phyloP scores from a whole-genome alignment of 2,113 vertebrate genomes.

The Maylandia zebra region DNA sequence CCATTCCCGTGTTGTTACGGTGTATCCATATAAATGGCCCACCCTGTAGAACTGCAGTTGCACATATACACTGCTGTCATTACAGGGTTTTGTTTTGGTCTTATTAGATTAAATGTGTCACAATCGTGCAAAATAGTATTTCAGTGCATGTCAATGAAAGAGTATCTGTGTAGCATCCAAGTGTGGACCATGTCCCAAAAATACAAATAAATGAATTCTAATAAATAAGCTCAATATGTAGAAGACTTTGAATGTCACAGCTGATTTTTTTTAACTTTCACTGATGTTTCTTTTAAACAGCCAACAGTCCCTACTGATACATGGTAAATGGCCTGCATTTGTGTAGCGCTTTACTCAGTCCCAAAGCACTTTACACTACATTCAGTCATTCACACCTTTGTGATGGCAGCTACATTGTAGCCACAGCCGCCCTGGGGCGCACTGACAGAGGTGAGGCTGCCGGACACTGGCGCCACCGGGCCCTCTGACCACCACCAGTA shows the following conservation, averaged over 20 bases:
- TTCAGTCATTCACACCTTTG: no score
- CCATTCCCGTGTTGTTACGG: rapidly evolving
- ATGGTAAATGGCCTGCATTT: no score
- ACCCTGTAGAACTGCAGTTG: background rate
- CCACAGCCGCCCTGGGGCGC: no score
- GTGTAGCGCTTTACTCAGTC: no score
- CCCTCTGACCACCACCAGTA: no score
- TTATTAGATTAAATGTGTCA: background rate
- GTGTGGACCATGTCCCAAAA: background rate
- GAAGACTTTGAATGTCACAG: background rate
- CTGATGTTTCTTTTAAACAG: background rate
- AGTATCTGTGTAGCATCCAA: background rate
- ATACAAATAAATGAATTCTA: background rate
- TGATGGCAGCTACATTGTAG: no score
- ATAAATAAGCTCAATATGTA: background rate
- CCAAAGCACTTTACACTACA: no score
- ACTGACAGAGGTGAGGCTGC: no score
- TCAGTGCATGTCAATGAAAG: background rate
- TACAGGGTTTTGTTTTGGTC: background rate
- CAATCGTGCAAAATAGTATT: background rate
- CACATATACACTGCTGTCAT: background rate
- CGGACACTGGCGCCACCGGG: no score
- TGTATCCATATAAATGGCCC: background rate
- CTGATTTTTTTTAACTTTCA: background rate
- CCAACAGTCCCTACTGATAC: background rate